Evolutionary conservation across 30 jellyfish, hydroid and myxozoan species (phyloP).

Genomic region (Hydractinia symbiolongicarpus): DNA sequence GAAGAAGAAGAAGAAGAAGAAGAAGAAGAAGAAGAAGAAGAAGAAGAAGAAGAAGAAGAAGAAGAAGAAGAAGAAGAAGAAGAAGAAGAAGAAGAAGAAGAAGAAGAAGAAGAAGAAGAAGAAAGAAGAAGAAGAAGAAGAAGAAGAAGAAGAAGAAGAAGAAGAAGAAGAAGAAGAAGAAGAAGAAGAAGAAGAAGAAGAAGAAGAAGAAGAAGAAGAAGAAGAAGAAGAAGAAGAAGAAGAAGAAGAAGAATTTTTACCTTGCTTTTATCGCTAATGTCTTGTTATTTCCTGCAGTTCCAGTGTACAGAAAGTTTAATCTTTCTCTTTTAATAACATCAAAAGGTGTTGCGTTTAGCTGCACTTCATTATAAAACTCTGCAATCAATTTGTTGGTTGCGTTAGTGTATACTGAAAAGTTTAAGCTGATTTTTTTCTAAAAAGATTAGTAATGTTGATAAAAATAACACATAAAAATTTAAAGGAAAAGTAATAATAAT

Average conservation of each 20-base stretch:
- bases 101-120: slow-evolving; percentile 40
- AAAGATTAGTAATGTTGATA: too few species aligned
- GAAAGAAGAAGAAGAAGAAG: slow-evolving; percentile 18
- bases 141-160: slow-evolving; percentile 4
- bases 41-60: slow-evolving; percentile 16
- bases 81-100: slow-evolving; percentile 29
- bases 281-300: too few species aligned
- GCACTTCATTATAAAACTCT: too few species aligned
- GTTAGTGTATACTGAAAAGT: too few species aligned
- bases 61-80: slow-evolving; percentile 43
- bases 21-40: slow-evolving; percentile 8
- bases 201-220: slow-evolving; percentile 40
- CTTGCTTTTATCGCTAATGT: too few species aligned
- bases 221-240: slow-evolving; percentile 38
- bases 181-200: slow-evolving; percentile 29
- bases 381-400: too few species aligned
- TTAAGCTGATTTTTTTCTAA: too few species aligned
- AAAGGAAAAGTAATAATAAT: too few species aligned
- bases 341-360: too few species aligned
- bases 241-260: slow-evolving; percentile 9
- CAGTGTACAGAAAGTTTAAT: too few species aligned
- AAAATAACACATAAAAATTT: too few species aligned
- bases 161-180: slow-evolving; percentile 10
- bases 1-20: slow-evolving; percentile 11
- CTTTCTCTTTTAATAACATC: too few species aligned